Base-by-base conservation (phyloP, 2,113 vertebrate species). In the Eulacestoma nigropectus region DNA sequence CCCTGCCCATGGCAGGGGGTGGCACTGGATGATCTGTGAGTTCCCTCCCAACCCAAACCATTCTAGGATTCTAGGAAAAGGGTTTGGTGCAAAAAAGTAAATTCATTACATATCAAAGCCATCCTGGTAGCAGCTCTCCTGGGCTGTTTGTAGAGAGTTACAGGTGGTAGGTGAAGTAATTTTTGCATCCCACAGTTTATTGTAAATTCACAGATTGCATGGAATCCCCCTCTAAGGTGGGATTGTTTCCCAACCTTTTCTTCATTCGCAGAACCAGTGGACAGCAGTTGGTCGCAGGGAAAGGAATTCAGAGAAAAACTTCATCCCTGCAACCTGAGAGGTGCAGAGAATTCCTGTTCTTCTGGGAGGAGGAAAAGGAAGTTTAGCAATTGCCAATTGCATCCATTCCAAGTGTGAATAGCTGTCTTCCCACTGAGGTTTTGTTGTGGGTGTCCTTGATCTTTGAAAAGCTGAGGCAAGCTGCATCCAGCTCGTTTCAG, bases 1-100 rank as follows among this genome's bases (percentile, higher is more conserved):
- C 64, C 47, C 25, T 70, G 23, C 19, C 55, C 11, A 15, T 4
- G 25, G 41, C 35, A 73, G 15, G 21, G 6, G 5, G 4, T 17
- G 52, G 37, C 0, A 52, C 14, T 60, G 49, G 35, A 3, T 33
- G 32, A 8, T 15, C 14, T 74, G 0, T 25, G 14, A 33, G 1
- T 33, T 11, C 12, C 4, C 23, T 74, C 11, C 27, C 52, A 44
- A 29, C 18, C 10, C 44, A 59, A 50, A 33, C 27, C 18, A 9
- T 7, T 29, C 27, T 4, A 1, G 4, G 12, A 33, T 39, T 65
- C 74, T 33, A 33, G 27, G 19, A 29, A 37, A 52, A 56, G 13
- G 3, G 5, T 39, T 60, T 37, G 64, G 11, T 10, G 32, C 16
- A 35, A 35, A 49, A 16, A 72, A 84, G 2, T 5, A 41, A 74